Conservation (phyloP, 1,140 invertebrate species). For the Asbolus verrucosus region DNA sequence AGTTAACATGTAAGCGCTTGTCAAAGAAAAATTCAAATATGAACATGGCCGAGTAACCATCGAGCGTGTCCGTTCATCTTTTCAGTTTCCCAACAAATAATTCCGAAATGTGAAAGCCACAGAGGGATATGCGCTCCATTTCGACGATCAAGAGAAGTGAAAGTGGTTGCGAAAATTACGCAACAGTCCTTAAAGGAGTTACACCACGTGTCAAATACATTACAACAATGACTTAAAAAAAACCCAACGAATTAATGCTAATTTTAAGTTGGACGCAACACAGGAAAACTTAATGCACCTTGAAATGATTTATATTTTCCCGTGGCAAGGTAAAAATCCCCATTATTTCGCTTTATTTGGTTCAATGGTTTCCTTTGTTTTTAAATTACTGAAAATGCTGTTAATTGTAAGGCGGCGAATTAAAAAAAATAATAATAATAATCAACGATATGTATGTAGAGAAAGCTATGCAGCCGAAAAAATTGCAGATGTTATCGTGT, state of each 20-base stretch:
- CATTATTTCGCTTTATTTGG: slow-evolving; percentile 10
- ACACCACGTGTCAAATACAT: neutral
- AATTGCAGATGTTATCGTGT: no score
- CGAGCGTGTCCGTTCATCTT: slow-evolving; percentile 23
- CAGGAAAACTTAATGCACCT: slow-evolving; percentile 19
- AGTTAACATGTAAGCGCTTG: no score
- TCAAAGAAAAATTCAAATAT: neutral
- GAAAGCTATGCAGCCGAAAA: no score
- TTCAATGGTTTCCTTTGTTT: slow-evolving; percentile 9
- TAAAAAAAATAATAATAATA: no score
- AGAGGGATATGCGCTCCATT: slow-evolving; percentile 33
- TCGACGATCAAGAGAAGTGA: slow-evolving; percentile 34
- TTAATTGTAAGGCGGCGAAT: no score
- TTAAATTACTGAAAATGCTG: no score
- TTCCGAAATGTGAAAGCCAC: slow-evolving; percentile 35
- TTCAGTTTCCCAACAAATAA: slow-evolving; percentile 23
- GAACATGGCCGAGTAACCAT: neutral
- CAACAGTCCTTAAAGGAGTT: no score
- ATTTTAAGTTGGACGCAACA: no score
- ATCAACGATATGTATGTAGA: no score
- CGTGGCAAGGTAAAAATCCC: neutral
- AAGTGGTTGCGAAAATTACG: slow-evolving; percentile 43
- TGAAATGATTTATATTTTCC: neutral
- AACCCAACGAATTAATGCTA: no score
- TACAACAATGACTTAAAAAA: neutral